These are phyloP conservation scores for Phyllotis vaccarum DNA, from an alignment of 2,797 vertebrate species.

Conservation along the genomic window DNA sequence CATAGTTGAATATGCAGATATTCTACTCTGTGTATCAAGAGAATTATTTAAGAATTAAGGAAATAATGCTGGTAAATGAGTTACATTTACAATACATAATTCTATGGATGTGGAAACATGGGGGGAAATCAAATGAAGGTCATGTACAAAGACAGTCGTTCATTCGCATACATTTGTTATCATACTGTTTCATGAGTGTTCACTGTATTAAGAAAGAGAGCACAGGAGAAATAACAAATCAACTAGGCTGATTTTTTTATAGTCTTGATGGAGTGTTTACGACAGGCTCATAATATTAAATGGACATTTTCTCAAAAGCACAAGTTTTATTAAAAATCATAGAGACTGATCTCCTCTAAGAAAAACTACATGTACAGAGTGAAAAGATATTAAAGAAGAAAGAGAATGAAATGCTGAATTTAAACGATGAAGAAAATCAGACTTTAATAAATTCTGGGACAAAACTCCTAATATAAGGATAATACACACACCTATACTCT, in stretches of 20 bases:
- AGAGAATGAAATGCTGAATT: not conserved
- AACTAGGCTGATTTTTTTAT: not conserved
- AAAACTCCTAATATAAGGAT: not conserved
- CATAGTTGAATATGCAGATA: conserved; percentile 70
- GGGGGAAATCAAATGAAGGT: not conserved
- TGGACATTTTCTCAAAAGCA: not conserved
- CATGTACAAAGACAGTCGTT: not conserved
- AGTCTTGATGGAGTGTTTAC: not conserved
- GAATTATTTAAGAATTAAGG: conserved; percentile 81
- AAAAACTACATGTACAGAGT: not conserved
- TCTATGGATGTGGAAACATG: conserved; percentile 17
- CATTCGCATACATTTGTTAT: not conserved
- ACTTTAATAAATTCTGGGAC: not conserved
- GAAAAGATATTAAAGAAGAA: not conserved
- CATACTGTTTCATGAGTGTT: not conserved
- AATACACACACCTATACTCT: not conserved
- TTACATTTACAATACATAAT: conserved; percentile 75
- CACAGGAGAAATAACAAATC: not conserved
- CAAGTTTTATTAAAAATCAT: not conserved
- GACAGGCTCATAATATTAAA: not conserved
- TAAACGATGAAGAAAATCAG: not conserved
- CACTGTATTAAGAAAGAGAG: not conserved
- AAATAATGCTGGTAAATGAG: conserved; percentile 80
- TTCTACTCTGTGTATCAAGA: conserved; percentile 73
- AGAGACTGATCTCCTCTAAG: not conserved